A percentile compares a stretch with the other conserved stretches of the same genome.
These are phyloP conservation scores for human DNA, from an alignment of 2,113 vertebrate genomes.

Conservation along the genomic window DNA sequence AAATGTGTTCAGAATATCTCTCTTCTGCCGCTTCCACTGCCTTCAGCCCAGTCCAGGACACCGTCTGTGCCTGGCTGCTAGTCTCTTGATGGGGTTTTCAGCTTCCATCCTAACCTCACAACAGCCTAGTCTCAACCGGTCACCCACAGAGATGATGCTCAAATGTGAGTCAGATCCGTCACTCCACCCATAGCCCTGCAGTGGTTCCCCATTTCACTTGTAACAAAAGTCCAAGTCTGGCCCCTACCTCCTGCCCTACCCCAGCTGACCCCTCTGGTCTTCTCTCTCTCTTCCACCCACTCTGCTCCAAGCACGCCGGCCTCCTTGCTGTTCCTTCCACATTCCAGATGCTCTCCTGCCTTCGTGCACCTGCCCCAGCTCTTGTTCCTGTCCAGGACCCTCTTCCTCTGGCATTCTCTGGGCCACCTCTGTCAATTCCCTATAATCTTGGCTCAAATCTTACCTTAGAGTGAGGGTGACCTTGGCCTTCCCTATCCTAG, in stretches of 20 bases:
- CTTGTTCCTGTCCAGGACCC: background rate
- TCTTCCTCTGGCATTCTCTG: background rate
- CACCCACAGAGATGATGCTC: background rate
- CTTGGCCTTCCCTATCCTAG: background rate
- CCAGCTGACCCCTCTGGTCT: background rate
- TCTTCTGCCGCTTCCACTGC: background rate
- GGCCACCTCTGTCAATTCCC: background rate
- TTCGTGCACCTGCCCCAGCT: background rate
- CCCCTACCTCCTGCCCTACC: fast-evolving
- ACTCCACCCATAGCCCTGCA: background rate
- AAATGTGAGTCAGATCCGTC: background rate
- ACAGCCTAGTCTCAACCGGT: background rate
- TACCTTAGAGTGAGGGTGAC: background rate
- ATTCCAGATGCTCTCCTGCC: background rate
- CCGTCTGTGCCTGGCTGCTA: background rate
- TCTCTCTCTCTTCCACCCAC: background rate
- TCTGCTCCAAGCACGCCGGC: background rate
- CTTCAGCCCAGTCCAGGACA: background rate
- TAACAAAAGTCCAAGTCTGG: background rate
- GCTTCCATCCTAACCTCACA: background rate
- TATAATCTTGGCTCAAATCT: background rate
- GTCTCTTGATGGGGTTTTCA: background rate
- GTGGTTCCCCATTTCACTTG: background rate
- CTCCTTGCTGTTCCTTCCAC: background rate
- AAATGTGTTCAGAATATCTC: background rate